Evolutionary conservation across 1,140 invertebrate genomes (phyloP), one percentile per base, ranked within the genome.

Genomic region (Holotrichia oblita): DNA sequence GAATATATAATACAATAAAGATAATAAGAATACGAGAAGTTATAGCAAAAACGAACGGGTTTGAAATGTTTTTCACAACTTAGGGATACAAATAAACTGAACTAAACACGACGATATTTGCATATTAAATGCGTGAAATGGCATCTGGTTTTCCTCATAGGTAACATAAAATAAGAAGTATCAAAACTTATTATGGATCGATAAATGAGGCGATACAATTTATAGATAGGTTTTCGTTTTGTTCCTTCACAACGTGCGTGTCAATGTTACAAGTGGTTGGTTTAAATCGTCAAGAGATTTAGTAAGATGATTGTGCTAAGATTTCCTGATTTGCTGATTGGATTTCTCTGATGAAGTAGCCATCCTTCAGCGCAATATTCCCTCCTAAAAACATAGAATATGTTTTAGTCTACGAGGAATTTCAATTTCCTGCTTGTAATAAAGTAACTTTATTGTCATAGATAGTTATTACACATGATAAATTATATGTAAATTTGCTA

Each of bases 51-150:
- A n/a, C 48, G 14, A 55, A 55, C 4, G 14, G 17, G 4, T 14
- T 17, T 55, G 48, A 55, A n/a, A 17, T 55, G 48, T 55, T 55
- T 17, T 55, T 6, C 48, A 55, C 48, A 55, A 55, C 10, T 55
- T 55, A 55, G 27, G 17, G 17, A 55, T n/a, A 17, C 48, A 55
- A 55, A 55, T 55, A 55, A n/a, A 55, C 48, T n/a, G 48, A 34
- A 34, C 27, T 34, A 55, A 17, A 55, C 4, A n/a, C 2, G 48
- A 55, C 14, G 17, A 55, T 55, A 55, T 55, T 55, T 55, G 48
- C 48, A 55, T 55, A 55, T 55, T 55, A 55, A 55, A 55, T 55
- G 48, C 48, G 17, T 17, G 48, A 55, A 55, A 55, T 55, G 48
- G 48, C 48, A 55, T 55, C 48, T 55, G 48, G 48, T n/a, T 55